These are phyloP conservation scores for Rousettus leschenaultii DNA, from an alignment of 2,113 vertebrate species.

Conservation along the genomic window DNA sequence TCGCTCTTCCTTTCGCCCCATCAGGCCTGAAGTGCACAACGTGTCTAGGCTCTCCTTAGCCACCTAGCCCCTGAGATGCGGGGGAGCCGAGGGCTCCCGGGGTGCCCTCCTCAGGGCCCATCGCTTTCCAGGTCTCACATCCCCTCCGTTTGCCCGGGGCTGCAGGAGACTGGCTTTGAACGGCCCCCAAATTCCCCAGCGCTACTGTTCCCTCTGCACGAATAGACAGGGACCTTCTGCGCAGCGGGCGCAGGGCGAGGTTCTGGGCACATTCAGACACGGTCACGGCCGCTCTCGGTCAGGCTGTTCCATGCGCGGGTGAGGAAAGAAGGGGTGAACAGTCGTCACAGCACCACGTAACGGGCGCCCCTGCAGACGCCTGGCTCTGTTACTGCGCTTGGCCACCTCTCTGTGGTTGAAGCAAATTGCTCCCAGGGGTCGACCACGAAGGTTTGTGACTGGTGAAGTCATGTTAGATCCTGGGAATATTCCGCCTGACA, in stretches of 20 bases:
- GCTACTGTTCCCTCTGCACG: not conserved
- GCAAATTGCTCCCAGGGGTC: not conserved
- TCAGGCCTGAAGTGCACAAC: not conserved
- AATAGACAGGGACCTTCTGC: not conserved
- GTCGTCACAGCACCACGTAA: too few relatives aligned
- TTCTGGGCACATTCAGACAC: not conserved
- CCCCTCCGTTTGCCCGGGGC: not conserved
- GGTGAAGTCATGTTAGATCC: not conserved
- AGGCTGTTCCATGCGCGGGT: not conserved
- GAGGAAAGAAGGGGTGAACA: not conserved
- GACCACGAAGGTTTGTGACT: not conserved
- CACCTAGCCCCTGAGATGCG: not conserved
- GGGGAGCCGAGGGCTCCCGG: not conserved
- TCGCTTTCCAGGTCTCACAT: rapidly evolving
- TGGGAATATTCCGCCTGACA: not conserved
- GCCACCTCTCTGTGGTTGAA: slow-evolving; percentile 16
- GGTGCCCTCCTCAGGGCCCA: not conserved
- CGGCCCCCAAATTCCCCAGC: not conserved
- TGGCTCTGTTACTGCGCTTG: not conserved
- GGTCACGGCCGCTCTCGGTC: not conserved
- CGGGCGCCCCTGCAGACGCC: not conserved
- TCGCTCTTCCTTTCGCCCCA: not conserved
- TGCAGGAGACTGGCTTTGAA: not conserved
- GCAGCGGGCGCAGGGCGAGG: not conserved
- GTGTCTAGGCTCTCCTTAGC: not conserved